These are phyloP conservation scores for Rhabdornis inornatus DNA, from an alignment of 2,113 vertebrate genomes.

Conservation along the genomic window DNA sequence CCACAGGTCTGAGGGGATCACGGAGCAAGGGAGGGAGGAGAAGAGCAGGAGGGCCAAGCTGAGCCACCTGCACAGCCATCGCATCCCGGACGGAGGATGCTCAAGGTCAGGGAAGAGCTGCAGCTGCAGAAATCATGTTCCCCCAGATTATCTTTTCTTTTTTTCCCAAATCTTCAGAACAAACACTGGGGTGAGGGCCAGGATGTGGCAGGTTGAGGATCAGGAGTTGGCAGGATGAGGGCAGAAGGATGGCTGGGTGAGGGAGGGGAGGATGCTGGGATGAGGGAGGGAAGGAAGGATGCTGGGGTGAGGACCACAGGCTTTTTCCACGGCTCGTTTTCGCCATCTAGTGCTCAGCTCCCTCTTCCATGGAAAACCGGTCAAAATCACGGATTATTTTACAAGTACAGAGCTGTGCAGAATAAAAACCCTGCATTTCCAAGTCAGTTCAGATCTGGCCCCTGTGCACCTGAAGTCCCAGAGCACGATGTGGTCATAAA, in stretches of 20 bases:
- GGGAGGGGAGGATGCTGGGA: not conserved
- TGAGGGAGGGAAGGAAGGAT: not conserved
- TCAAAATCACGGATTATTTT: fast-evolving
- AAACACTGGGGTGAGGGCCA: not conserved
- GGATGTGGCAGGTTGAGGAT: not conserved
- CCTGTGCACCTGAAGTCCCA: not conserved
- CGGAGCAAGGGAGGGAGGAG: not conserved
- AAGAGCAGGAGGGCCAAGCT: not conserved
- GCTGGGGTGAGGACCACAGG: not conserved
- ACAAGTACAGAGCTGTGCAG: fast-evolving
- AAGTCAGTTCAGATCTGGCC: not conserved
- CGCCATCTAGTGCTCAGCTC: conserved; percentile 13
- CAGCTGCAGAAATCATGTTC: not conserved
- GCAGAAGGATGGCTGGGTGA: not conserved
- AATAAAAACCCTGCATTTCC: not conserved
- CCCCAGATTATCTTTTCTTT: not conserved
- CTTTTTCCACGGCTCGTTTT: not conserved
- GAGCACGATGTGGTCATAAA: not conserved
- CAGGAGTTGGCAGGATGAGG: not conserved
- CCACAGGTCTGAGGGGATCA: fast-evolving
- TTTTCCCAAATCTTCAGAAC: not conserved
- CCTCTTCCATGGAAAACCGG: not conserved
- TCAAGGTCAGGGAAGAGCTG: not conserved
- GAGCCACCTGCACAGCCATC: not conserved
- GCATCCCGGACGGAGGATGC: not conserved